These are phyloP conservation scores for Vombatus ursinus DNA, from an alignment of 2,113 vertebrate genomes.

Conservation along the genomic window DNA sequence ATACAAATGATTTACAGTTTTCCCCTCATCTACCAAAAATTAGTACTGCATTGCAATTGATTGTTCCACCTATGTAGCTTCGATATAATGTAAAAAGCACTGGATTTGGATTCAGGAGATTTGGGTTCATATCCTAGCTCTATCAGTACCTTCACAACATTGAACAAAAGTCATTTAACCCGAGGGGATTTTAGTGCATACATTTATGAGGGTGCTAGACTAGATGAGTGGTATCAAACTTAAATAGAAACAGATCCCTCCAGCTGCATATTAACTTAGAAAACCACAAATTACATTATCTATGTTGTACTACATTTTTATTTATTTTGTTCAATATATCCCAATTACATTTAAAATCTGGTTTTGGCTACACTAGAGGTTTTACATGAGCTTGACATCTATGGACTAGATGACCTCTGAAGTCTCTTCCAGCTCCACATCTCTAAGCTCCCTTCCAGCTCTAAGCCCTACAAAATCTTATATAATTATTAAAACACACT, in stretches of 20 bases:
- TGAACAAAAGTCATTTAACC: neutral
- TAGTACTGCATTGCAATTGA: neutral
- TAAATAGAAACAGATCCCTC: neutral
- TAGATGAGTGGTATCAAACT: neutral
- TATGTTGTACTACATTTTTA: neutral
- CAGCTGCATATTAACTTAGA: neutral
- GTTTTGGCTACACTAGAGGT: neutral
- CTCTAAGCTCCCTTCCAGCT: too few species aligned
- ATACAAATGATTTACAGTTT: neutral
- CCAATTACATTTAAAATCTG: neutral
- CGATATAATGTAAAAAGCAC: neutral
- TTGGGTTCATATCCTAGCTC: neutral
- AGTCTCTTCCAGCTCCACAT: neutral
- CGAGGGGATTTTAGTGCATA: neutral
- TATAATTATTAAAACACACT: too few species aligned
- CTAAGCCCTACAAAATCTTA: too few species aligned
- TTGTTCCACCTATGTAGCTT: neutral
- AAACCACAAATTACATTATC: neutral
- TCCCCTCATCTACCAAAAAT: neutral
- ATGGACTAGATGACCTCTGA: neutral
- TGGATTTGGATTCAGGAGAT: neutral
- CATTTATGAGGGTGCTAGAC: neutral
- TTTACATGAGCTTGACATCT: neutral
- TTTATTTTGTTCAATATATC: neutral
- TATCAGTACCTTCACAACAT: neutral